These are phyloP conservation scores for Rhyacichthys aspro DNA, from an alignment of 2,797 vertebrate genomes.

Conservation along the genomic window DNA sequence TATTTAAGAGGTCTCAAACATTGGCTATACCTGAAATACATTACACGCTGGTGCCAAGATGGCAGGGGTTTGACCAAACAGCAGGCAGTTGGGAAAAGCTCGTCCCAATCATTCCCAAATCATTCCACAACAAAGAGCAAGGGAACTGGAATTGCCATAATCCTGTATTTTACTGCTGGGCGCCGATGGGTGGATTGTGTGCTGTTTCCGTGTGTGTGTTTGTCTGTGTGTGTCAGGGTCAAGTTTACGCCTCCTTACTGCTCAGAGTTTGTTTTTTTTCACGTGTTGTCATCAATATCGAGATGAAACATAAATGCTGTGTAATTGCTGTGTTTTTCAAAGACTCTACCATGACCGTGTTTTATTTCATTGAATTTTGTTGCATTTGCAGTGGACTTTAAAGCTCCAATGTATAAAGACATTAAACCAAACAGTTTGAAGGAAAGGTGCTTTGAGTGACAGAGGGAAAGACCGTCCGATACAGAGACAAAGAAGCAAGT, in stretches of 20 bases:
- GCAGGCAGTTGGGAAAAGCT: slow-evolving; percentile 51
- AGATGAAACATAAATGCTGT: neutral
- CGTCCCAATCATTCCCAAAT: slow-evolving; percentile 72
- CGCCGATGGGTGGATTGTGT: slow-evolving; percentile 53
- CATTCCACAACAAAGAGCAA: slow-evolving; percentile 78
- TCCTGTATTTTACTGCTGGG: slow-evolving; percentile 71
- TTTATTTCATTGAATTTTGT: neutral
- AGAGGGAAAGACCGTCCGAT: slow-evolving; percentile 11
- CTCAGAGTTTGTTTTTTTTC: neutral
- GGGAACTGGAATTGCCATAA: slow-evolving; percentile 62
- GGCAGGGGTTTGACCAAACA: slow-evolving; percentile 54
- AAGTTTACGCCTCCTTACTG: slow-evolving; percentile 21
- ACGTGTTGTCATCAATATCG: neutral
- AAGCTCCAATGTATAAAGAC: neutral
- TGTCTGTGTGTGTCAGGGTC: slow-evolving; percentile 33
- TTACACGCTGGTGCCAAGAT: slow-evolving; percentile 65
- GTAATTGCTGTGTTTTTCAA: neutral
- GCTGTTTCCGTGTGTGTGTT: slow-evolving; percentile 22
- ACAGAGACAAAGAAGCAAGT: slow-evolving; percentile 42
- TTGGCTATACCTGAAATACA: slow-evolving; percentile 64
- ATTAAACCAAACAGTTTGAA: slow-evolving; percentile 6
- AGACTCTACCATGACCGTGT: no score
- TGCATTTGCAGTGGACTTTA: neutral
- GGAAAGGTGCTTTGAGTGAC: slow-evolving; percentile 3
- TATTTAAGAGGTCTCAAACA: slow-evolving; percentile 62